phyloP scores from a whole-genome alignment of 2,113 vertebrate species.

The Microcebus lehilahytsara region DNA sequence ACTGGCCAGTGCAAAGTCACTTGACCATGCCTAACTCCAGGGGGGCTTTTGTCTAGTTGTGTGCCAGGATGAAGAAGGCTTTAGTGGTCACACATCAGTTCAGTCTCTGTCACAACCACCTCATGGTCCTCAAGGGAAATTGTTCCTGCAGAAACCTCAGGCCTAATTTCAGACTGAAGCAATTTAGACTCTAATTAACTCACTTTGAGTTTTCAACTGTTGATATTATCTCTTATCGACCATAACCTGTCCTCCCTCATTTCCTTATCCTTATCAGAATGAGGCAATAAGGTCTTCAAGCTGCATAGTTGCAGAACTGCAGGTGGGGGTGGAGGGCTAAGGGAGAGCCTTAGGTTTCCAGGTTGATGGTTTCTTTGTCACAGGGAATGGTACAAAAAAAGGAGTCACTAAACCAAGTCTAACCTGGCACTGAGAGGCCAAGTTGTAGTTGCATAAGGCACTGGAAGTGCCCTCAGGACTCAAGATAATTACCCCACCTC shows the following conservation, averaged over 20 bases:
- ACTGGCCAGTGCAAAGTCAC: not conserved
- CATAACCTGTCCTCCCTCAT: not conserved
- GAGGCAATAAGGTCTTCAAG: not conserved
- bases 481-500: not conserved
- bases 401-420: not conserved
- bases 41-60: not conserved
- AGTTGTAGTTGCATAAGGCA: not conserved
- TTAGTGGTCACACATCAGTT: not conserved
- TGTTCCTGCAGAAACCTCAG: not conserved
- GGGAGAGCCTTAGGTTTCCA: not conserved
- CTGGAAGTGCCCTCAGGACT: not conserved
- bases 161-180: constrained; percentile 25
- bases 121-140: constrained; percentile 17
- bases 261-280: not conserved
- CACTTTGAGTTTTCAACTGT: constrained; percentile 24
- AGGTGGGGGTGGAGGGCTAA: no score
- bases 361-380: not conserved
- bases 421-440: not conserved
- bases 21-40: not conserved
- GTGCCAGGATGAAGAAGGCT: not conserved
- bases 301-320: not conserved
- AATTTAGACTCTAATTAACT: constrained; percentile 54
- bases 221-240: constrained; percentile 5
- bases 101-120: constrained; percentile 1
- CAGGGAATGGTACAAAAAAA: not conserved